These are phyloP conservation scores for Otis tarda DNA, from an alignment of 2,113 vertebrate species.

Conservation along the genomic window DNA sequence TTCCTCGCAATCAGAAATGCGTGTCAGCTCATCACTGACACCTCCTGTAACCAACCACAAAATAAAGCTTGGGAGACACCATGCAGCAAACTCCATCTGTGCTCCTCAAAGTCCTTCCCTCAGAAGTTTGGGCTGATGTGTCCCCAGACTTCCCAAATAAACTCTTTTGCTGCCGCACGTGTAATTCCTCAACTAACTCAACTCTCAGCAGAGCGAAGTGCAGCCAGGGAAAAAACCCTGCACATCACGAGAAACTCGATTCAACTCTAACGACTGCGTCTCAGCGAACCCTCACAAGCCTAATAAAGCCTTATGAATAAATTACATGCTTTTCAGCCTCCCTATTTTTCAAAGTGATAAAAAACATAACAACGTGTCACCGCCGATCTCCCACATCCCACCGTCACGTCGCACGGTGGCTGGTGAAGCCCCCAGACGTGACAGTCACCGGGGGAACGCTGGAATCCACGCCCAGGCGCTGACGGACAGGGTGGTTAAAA, in stretches of 20 bases:
- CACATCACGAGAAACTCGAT: not conserved
- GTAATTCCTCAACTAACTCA: not conserved
- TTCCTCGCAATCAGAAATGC: not conserved
- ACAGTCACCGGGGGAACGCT: accelerated
- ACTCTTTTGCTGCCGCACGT: accelerated
- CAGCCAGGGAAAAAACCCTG: not conserved
- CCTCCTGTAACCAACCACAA: not conserved
- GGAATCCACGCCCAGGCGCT: not conserved
- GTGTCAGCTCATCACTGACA: not conserved
- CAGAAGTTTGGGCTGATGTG: not conserved
- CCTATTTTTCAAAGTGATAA: not conserved
- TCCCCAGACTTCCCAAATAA: not conserved
- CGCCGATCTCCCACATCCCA: not conserved
- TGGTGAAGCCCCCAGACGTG: not conserved
- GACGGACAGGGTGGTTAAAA: not conserved
- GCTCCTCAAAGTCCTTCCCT: not conserved
- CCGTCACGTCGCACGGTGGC: not conserved
- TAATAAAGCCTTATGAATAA: conserved; percentile 3
- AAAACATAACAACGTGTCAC: not conserved
- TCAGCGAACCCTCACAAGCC: not conserved
- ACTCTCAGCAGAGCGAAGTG: not conserved
- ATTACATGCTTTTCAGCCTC: not conserved
- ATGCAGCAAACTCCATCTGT: not conserved
- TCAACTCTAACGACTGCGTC: not conserved
- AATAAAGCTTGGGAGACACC: not conserved